These are phyloP conservation scores for Eilema sororculum DNA, from an alignment of 2,888 invertebrate species.

Conservation along the genomic window DNA sequence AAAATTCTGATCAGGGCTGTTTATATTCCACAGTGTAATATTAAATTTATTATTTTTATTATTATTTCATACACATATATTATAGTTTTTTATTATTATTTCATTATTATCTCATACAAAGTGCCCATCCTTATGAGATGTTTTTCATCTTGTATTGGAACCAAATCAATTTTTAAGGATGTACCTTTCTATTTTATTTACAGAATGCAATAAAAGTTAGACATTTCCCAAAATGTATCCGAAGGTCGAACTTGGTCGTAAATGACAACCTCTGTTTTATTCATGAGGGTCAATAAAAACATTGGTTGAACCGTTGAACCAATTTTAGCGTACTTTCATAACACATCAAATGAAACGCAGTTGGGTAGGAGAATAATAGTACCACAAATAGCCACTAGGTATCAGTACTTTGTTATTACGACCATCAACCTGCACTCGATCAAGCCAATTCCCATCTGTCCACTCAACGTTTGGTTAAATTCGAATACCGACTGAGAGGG, in stretches of 20 bases:
- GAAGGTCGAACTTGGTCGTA: conserved; percentile 35
- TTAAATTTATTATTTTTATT: too few relatives aligned
- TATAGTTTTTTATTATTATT: too few relatives aligned
- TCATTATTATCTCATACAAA: background rate
- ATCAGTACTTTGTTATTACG: conserved; percentile 34
- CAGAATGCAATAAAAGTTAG: conserved; percentile 21
- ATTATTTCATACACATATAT: too few relatives aligned
- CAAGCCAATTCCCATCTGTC: conserved; percentile 38
- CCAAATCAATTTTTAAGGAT: background rate
- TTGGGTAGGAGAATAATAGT: conserved; percentile 24
- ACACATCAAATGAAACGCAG: conserved; percentile 35
- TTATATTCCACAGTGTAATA: too few relatives aligned
- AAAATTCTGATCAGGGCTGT: too few relatives aligned
- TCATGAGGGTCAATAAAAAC: conserved; percentile 45
- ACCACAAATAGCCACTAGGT: conserved; percentile 29
- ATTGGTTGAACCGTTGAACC: conserved; percentile 43
- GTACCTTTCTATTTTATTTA: conserved; percentile 15
- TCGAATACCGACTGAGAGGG: conserved; percentile 27
- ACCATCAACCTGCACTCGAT: conserved; percentile 32
- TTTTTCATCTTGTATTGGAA: background rate
- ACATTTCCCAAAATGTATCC: conserved; percentile 27
- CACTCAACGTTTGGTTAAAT: conserved; percentile 28
- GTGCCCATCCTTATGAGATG: too few relatives aligned
- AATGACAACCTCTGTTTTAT: conserved; percentile 45
- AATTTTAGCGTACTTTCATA: conserved; percentile 41